phyloP scores from a whole-genome alignment of 2,888 invertebrate species.

The Silvanus unidentatus region DNA sequence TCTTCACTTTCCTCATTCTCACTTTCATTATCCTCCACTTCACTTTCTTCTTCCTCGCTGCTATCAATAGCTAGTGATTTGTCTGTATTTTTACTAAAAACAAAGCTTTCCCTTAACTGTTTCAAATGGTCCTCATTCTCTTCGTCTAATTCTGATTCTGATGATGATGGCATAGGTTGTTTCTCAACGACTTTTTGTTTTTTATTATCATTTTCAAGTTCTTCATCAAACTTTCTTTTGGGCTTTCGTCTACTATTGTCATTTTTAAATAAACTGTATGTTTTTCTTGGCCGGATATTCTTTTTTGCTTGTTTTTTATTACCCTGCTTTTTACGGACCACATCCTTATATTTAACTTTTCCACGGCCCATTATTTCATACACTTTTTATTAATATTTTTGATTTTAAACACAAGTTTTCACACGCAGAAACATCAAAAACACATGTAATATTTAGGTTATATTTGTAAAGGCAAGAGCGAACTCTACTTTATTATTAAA shows the following conservation, averaged over 20 bases:
- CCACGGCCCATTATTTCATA: conserved; percentile 14
- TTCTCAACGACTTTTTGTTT: conserved; percentile 21
- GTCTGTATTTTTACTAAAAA: conserved; percentile 18
- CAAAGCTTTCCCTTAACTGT: conserved; percentile 31
- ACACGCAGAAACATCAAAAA: conserved; percentile 8
- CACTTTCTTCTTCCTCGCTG: conserved; percentile 27
- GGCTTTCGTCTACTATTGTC: conserved; percentile 17
- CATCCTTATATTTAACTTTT: conserved; percentile 30
- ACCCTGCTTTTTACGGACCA: conserved; percentile 22
- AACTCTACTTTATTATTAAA: too few relatives aligned
- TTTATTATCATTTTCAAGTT: conserved; percentile 48
- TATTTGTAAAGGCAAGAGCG: too few relatives aligned
- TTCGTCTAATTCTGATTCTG: conserved; percentile 24
- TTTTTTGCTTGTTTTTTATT: conserved; percentile 22
- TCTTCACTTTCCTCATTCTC: conserved; percentile 34
- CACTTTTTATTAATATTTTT: neutral
- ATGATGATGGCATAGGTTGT: conserved; percentile 1
- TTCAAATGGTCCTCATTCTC: conserved; percentile 26
- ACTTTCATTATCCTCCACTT: conserved; percentile 26
- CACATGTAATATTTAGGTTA: too few relatives aligned
- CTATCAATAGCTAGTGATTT: conserved; percentile 39
- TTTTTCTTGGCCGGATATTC: conserved; percentile 17
- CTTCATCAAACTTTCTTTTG: conserved; percentile 34
- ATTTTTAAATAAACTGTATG: conserved; percentile 25
- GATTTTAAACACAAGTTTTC: conserved; percentile 1